A percentile compares a stretch with the other conserved stretches of the same genome.
Evolutionary conservation across 2,113 vertebrate genomes (phyloP).

Genomic region (Pelvicachromis taeniatus): DNA sequence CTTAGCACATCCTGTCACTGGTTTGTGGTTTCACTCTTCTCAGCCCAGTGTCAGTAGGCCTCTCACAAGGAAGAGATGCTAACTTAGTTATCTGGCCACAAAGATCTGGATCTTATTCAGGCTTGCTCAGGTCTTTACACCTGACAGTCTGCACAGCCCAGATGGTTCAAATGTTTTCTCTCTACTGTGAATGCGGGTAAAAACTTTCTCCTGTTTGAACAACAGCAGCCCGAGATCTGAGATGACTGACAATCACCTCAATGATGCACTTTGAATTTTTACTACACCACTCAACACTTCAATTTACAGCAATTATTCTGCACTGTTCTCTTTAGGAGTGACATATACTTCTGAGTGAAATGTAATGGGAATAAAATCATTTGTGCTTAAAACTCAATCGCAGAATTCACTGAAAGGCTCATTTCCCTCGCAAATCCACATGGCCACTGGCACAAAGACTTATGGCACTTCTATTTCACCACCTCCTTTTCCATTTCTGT

Average conservation of each 20-base stretch:
- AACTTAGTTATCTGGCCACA: background rate
- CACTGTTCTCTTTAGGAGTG: background rate
- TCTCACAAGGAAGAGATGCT: background rate
- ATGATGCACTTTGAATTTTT: background rate
- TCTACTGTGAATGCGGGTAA: background rate
- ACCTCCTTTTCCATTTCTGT: background rate
- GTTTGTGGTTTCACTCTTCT: background rate
- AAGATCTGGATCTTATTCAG: background rate
- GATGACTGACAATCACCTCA: background rate
- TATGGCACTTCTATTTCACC: background rate
- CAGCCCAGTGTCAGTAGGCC: background rate
- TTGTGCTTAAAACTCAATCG: background rate
- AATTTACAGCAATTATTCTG: background rate
- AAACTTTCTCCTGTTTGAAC: background rate
- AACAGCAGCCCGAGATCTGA: background rate
- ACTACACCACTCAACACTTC: background rate
- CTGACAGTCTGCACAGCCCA: background rate
- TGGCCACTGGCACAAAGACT: background rate
- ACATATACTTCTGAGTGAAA: background rate
- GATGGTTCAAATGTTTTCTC: background rate
- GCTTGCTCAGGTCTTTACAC: background rate
- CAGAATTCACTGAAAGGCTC: background rate
- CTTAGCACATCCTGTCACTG: background rate
- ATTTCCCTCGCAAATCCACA: background rate
- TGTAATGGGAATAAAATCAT: background rate